phyloP scores from a whole-genome alignment of 2,113 vertebrate genomes.

The Syrmaticus mikado region DNA sequence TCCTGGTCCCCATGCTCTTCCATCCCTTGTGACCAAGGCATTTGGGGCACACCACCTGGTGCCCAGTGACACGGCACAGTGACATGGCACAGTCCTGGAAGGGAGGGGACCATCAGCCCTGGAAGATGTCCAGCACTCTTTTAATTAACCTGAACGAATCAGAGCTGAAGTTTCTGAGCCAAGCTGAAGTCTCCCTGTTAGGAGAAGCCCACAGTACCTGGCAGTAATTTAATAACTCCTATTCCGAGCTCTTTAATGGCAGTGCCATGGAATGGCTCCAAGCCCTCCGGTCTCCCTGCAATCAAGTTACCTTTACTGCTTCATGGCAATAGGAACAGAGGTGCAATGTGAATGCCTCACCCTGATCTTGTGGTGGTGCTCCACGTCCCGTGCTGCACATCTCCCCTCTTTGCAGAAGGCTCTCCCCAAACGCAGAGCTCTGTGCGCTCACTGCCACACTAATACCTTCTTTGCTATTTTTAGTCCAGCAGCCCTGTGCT shows the following conservation, averaged over 20 bases:
- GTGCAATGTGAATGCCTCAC: constrained; percentile 56
- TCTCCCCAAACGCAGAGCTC: not conserved
- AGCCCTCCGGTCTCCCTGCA: constrained; percentile 39
- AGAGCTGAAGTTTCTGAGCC: constrained; percentile 66
- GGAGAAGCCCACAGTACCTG: constrained; percentile 68
- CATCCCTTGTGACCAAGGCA: rapidly evolving
- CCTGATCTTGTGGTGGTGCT: not conserved
- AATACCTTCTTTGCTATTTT: constrained; percentile 66
- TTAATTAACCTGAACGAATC: constrained; percentile 70
- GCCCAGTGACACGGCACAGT: not conserved
- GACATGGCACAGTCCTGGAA: not conserved
- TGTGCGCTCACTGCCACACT: not conserved
- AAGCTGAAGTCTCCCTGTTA: constrained; percentile 51
- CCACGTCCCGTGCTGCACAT: not conserved
- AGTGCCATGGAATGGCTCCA: constrained; percentile 37
- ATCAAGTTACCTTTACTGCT: constrained; percentile 62
- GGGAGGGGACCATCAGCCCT: not conserved
- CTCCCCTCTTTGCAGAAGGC: not conserved
- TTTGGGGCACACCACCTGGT: not conserved
- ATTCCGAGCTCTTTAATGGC: constrained; percentile 47
- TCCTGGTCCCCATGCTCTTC: not conserved
- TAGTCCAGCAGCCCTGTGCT: constrained; percentile 44
- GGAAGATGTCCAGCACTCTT: constrained; percentile 66
- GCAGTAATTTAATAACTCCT: constrained; percentile 68
- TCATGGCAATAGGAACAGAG: constrained; percentile 64